phyloP scores from a whole-genome alignment of 1,140 invertebrate species.

The Phocides pigmalion region DNA sequence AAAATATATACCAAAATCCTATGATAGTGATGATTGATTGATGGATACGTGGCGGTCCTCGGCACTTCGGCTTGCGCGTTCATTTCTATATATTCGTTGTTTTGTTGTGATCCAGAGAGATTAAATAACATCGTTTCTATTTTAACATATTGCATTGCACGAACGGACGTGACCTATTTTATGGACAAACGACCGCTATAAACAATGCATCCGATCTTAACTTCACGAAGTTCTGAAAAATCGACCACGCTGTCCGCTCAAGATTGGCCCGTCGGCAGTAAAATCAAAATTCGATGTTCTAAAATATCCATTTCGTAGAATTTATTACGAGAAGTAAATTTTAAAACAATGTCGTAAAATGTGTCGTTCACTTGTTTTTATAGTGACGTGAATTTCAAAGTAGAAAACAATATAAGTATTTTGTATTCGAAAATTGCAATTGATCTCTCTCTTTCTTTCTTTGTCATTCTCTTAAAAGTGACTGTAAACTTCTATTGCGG shows the following conservation, averaged over 20 bases:
- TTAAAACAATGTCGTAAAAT: too few species aligned
- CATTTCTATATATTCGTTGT: too few species aligned
- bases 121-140: conserved; percentile 37
- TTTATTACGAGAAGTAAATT: not conserved
- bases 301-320: not conserved
- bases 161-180: conserved; percentile 46
- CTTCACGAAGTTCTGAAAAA: conserved; percentile 30
- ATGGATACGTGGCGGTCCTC: too few species aligned
- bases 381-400: too few species aligned
- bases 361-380: too few species aligned
- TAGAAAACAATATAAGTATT: too few species aligned
- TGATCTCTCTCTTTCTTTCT: too few species aligned
- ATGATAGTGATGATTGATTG: too few species aligned
- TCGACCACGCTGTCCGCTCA: not conserved
- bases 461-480: too few species aligned
- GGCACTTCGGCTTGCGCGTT: not conserved
- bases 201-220: conserved; percentile 43
- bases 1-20: too few species aligned
- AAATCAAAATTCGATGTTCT: conserved; percentile 14
- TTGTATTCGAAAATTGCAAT: too few species aligned
- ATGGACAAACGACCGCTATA: conserved; percentile 46
- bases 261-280: conserved; percentile 10
- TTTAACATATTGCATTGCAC: conserved; percentile 45
- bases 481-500: too few species aligned
- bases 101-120: not conserved